phyloP scores from a whole-genome alignment of 2,888 invertebrate species.

The Drosophila leonis region DNA sequence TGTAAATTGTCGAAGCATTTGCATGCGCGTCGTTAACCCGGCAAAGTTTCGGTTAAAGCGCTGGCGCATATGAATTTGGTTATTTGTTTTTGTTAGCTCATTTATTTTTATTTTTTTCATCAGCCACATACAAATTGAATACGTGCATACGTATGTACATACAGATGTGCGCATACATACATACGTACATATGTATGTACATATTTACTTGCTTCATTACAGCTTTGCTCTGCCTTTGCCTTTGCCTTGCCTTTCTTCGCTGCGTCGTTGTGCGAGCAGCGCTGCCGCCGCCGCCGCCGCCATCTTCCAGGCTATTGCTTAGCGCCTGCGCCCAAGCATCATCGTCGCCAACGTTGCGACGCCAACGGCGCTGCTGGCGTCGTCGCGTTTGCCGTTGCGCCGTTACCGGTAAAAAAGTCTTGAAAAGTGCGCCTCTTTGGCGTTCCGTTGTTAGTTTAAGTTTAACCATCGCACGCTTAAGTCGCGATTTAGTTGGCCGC shows the following conservation, averaged over 20 bases:
- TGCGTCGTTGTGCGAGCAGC: conserved; percentile 1
- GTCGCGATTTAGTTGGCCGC: conserved; percentile 64
- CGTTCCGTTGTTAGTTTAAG: conserved; percentile 84
- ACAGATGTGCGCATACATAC: neutral
- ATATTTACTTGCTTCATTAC: conserved; percentile 57
- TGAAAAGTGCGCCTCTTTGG: conserved; percentile 85
- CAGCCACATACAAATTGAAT: conserved; percentile 55
- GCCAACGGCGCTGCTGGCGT: conserved; percentile 49
- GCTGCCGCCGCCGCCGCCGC: conserved; percentile 20
- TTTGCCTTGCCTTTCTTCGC: conserved; percentile 62
- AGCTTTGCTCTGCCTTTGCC: conserved; percentile 37
- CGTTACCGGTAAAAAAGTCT: conserved; percentile 82
- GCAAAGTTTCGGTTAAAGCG: conserved; percentile 44
- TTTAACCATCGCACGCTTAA: conserved; percentile 83
- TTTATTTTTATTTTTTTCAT: conserved; percentile 13
- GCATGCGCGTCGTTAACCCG: conserved; percentile 69
- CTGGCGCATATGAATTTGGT: conserved; percentile 64
- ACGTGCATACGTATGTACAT: neutral
- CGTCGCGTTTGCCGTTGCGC: conserved; percentile 44
- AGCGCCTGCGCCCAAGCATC: conserved; percentile 41
- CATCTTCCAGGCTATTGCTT: conserved; percentile 41
- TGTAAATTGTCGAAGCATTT: conserved; percentile 69
- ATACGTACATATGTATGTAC: neutral
- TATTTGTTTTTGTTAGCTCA: conserved; percentile 37
- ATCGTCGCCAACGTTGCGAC: conserved; percentile 27